Evolutionary conservation across 2,113 vertebrate genomes (phyloP).

Genomic region (Periophthalmodon schlosseri): DNA sequence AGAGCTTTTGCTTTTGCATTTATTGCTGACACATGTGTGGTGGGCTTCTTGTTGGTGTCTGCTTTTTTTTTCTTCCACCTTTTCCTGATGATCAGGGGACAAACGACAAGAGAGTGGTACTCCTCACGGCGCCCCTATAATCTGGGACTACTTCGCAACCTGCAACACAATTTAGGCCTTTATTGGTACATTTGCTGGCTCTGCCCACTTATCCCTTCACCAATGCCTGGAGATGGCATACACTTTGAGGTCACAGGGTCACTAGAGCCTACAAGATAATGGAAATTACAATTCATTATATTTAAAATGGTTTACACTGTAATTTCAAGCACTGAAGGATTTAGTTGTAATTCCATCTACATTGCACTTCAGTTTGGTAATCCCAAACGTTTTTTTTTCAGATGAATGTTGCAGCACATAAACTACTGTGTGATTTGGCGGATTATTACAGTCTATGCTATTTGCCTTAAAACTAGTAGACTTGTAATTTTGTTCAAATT

Average conservation of each 20-base stretch:
- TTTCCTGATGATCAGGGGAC: conserved; percentile 81
- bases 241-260: conserved; percentile 78
- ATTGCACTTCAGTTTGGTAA: neutral
- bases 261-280: conserved; percentile 66
- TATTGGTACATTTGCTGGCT: conserved; percentile 87
- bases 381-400: neutral
- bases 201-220: conserved; percentile 84
- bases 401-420: neutral
- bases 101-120: conserved; percentile 90
- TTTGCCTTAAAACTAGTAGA: neutral
- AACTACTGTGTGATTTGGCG: neutral
- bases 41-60: conserved; percentile 84
- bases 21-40: conserved; percentile 86
- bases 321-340: neutral
- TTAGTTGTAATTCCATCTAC: neutral
- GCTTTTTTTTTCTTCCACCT: conserved; percentile 88
- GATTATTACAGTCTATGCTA: too few species aligned
- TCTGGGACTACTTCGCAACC: conserved; percentile 78
- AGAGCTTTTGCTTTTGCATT: conserved; percentile 85
- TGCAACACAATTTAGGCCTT: conserved; percentile 78
- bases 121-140: conserved; percentile 77
- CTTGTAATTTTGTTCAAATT: neutral
- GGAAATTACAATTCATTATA: neutral
- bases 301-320: neutral
- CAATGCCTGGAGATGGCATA: conserved; percentile 84